These are phyloP conservation scores for Rhodeus uyekii DNA, from an alignment of 2,797 vertebrate genomes.

Conservation along the genomic window DNA sequence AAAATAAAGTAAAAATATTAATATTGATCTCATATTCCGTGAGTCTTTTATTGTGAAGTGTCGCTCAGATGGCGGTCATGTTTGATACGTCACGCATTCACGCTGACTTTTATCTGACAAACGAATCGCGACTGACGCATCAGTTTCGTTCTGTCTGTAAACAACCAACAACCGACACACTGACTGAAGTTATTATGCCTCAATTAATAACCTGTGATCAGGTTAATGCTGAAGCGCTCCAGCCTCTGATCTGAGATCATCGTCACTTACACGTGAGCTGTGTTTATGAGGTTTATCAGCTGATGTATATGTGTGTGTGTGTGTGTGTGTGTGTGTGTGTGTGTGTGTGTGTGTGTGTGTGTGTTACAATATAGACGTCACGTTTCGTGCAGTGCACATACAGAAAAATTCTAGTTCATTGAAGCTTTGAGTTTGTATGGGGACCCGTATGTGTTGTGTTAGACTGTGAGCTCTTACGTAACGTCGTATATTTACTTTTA, in stretches of 20 bases:
- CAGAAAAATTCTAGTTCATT: not conserved
- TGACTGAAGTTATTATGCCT: slow-evolving; percentile 32
- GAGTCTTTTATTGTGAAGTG: slow-evolving; percentile 47
- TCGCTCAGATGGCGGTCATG: not conserved
- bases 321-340: not conserved
- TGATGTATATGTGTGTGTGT: not conserved
- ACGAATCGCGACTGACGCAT: slow-evolving; percentile 20
- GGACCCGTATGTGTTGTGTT: not conserved
- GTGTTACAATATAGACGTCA: not conserved
- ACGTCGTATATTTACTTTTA: too few species aligned
- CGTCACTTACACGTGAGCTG: slow-evolving; percentile 12
- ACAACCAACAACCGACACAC: not conserved
- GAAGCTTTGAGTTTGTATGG: not conserved
- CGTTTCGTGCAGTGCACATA: not conserved
- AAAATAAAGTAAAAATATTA: not conserved
- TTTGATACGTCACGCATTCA: not conserved
- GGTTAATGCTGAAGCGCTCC: not conserved
- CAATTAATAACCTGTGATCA: not conserved
- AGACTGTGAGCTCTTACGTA: slow-evolving; percentile 7
- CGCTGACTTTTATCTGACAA: slow-evolving; percentile 24
- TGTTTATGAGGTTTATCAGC: slow-evolving; percentile 16
- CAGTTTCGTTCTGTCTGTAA: slow-evolving; percentile 45
- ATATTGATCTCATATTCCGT: not conserved
- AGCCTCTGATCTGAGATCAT: slow-evolving; percentile 35
- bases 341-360: too few species aligned